Conservation (phyloP, 2,888 invertebrate genomes). For the Boloria euphrosyne region DNA sequence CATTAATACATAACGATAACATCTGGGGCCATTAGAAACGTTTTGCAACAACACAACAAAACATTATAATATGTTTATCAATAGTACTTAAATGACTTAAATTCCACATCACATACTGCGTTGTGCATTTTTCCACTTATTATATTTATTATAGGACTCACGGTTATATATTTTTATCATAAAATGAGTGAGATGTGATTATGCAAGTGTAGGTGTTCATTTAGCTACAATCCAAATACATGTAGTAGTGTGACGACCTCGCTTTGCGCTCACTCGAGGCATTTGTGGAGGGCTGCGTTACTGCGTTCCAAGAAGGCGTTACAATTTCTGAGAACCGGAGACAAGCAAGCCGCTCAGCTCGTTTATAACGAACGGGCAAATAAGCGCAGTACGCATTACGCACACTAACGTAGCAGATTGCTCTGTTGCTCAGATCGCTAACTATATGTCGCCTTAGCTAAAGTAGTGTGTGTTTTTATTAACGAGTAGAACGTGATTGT, state of each 20-base stretch:
- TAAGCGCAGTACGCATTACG: slow-evolving; percentile 69
- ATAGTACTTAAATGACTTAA: too few relatives aligned
- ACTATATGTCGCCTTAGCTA: slow-evolving; percentile 43
- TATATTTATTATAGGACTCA: not conserved
- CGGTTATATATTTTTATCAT: slow-evolving; percentile 6
- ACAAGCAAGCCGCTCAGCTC: slow-evolving; percentile 72
- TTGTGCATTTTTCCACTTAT: slow-evolving; percentile 2
- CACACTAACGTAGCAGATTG: slow-evolving; percentile 48
- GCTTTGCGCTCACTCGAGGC: slow-evolving; percentile 72
- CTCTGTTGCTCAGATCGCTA: slow-evolving; percentile 42
- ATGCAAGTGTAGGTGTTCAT: slow-evolving; percentile 55
- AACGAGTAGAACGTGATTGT: slow-evolving; percentile 37
- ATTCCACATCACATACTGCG: not conserved
- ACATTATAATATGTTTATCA: too few relatives aligned
- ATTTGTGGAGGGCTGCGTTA: slow-evolving; percentile 68
- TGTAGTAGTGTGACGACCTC: slow-evolving; percentile 70
- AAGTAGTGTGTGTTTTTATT: slow-evolving; percentile 46
- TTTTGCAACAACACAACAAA: too few relatives aligned
- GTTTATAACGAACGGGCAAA: slow-evolving; percentile 70
- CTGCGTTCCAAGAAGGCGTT: slow-evolving; percentile 81
- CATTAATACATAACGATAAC: slow-evolving; percentile 3
- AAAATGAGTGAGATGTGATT: slow-evolving; percentile 47
- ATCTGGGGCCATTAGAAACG: too few relatives aligned
- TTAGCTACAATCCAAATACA: slow-evolving; percentile 56
- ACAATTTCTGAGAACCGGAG: slow-evolving; percentile 80